phyloP scores from a whole-genome alignment of 2,113 vertebrate species.

The Geococcyx californianus region DNA sequence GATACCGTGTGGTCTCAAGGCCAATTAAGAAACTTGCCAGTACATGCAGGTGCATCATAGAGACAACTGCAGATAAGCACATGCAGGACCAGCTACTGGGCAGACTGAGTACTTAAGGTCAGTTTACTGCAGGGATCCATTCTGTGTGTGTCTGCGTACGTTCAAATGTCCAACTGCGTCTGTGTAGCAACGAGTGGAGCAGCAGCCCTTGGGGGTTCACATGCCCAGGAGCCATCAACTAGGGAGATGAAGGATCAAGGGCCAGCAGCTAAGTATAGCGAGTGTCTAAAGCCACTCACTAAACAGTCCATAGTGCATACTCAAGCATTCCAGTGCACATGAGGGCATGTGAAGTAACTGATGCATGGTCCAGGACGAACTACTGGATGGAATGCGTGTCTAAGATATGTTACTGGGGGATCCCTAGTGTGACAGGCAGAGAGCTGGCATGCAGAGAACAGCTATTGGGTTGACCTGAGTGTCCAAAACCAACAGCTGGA shows the following conservation, averaged over 20 bases:
- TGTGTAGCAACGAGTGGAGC: not conserved
- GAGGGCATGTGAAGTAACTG: not conserved
- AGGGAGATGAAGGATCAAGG: not conserved
- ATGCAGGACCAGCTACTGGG: not conserved
- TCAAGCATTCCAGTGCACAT: rapidly evolving
- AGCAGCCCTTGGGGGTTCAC: not conserved
- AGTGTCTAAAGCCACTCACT: not conserved
- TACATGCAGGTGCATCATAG: rapidly evolving
- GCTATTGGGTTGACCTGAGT: not conserved
- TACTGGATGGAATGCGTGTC: not conserved
- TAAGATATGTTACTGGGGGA: not conserved
- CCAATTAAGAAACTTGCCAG: not conserved
- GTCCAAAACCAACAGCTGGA: not conserved
- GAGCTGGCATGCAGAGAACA: not conserved
- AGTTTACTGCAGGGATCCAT: not conserved
- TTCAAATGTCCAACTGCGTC: not conserved
- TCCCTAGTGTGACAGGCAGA: rapidly evolving
- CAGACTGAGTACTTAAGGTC: not conserved
- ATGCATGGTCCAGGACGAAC: not conserved
- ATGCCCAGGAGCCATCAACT: not conserved
- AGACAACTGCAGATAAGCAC: not conserved
- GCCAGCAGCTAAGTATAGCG: rapidly evolving
- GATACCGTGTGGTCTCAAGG: not conserved
- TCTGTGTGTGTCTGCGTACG: rapidly evolving
- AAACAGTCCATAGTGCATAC: not conserved